A percentile compares a stretch with the other conserved stretches of the same genome.
Conservation (phyloP, 2,113 vertebrate species). For the Eurystomus gularis region DNA sequence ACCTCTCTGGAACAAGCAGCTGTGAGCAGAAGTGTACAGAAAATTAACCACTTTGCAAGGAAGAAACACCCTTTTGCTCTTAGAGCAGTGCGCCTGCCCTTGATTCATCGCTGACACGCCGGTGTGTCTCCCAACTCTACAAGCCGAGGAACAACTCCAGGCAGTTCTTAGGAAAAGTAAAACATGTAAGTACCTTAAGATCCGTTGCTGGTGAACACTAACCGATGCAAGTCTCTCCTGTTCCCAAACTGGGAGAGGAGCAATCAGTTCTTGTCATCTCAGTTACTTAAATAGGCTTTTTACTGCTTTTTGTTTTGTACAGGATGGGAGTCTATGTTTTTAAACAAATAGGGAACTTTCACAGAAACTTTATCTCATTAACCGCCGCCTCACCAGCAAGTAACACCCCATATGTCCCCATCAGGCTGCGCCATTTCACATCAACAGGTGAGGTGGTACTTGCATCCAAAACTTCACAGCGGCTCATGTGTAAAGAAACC, state of each 20-base stretch:
- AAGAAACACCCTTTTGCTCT: neutral
- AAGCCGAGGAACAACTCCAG: neutral
- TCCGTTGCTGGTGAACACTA: neutral
- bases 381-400: neutral
- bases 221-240: neutral
- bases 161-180: neutral
- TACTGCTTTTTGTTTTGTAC: neutral
- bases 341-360: neutral
- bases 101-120: neutral
- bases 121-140: neutral
- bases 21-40: neutral
- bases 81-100: neutral
- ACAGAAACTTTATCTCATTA: neutral
- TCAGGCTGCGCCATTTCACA: fast-evolving
- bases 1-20: neutral
- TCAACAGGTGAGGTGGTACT: neutral
- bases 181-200: neutral
- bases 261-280: neutral
- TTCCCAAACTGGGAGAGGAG: neutral
- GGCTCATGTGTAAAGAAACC: neutral
- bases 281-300: neutral
- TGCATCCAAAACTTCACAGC: neutral
- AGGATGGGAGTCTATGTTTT: neutral
- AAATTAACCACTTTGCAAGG: neutral
- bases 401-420: neutral